Evolutionary conservation across 2,888 invertebrate genomes (phyloP), one percentile per base, ranked within the genome.

Genomic region (Hetaerina titia): DNA sequence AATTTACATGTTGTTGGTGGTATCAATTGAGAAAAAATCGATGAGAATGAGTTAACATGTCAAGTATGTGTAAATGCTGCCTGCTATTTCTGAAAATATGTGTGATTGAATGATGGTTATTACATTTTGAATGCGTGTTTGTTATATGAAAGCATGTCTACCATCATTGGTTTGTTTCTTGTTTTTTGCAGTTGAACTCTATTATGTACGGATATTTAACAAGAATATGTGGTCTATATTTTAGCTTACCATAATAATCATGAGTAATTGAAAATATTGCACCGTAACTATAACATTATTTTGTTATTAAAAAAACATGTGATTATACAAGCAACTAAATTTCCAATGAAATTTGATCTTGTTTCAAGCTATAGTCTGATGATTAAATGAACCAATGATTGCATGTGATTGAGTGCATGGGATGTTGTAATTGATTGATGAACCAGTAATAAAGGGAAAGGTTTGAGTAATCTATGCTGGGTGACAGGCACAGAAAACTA

Each of bases 361-460:
- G 69, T 92, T 92, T 92, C 56, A 92, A 92, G 92, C 69, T 69
- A 13, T 74, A 74, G 92, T 74, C 69, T 56, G 69, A 92, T 74
- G 56, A 45, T 69, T 92, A 92, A 58, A 58, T 56, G 89, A 92
- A 69, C 56, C 64, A 90, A 92, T 92, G 69, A 92, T 56, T 92
- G 92, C 92, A 92, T 92, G 69, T 56, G 69, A 92, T 69, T 69
- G 69, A 92, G 69, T 92, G 92, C 69, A 92, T 92, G 92, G 69
- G 56, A 56, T 92, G 45, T 92, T 92, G 69, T 56, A 69, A 69
- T 69, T 57, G 92, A 92, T 69, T 56, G 57, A 69, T 92, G 64
- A 92, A 92, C 56, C 92, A 92, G 92, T 92, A 92, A 92, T 92
- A 92, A 92, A 92, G 92, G 92, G 69, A 92, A 56, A 56, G 92